Conservation (phyloP, 1,140 invertebrate species). For the Drosophila pruinosa region DNA sequence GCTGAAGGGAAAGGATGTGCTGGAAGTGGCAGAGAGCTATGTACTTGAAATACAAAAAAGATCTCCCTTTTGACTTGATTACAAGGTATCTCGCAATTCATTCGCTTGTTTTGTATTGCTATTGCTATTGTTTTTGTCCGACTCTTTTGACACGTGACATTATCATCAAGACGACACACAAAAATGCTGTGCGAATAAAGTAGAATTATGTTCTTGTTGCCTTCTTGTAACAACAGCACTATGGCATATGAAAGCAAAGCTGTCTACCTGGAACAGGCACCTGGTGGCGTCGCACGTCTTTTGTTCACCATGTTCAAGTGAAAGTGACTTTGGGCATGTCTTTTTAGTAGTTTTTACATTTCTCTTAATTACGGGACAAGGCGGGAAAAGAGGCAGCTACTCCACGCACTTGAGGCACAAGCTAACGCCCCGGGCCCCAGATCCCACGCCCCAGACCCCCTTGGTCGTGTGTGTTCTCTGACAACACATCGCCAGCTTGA, state of each 20-base stretch:
- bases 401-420: slow-evolving; percentile 29
- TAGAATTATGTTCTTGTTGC: slow-evolving; percentile 48
- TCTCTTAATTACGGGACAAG: slow-evolving; percentile 66
- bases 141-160: slow-evolving; percentile 57
- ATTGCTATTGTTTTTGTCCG: slow-evolving; percentile 21
- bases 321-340: slow-evolving; percentile 51
- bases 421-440: slow-evolving; percentile 12
- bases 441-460: no score
- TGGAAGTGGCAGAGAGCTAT: not conserved
- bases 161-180: slow-evolving; percentile 33
- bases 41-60: not conserved
- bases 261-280: not conserved
- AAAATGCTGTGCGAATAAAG: slow-evolving; percentile 56
- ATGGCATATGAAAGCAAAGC: not conserved
- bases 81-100: not conserved
- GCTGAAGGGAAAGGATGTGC: not conserved
- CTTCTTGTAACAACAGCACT: slow-evolving; percentile 24
- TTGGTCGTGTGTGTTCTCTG: not conserved
- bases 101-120: slow-evolving; percentile 10
- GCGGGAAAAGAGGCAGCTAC: not conserved
- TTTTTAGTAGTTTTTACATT: slow-evolving; percentile 72
- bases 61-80: not conserved
- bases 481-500: slow-evolving; percentile 49
- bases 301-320: slow-evolving; percentile 37
- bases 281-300: slow-evolving; percentile 12